A percentile compares a stretch with the other conserved stretches of the same genome.
phyloP scores from a whole-genome alignment of 2,113 vertebrate species.

The Hypocryptadius cinnamomeus region DNA sequence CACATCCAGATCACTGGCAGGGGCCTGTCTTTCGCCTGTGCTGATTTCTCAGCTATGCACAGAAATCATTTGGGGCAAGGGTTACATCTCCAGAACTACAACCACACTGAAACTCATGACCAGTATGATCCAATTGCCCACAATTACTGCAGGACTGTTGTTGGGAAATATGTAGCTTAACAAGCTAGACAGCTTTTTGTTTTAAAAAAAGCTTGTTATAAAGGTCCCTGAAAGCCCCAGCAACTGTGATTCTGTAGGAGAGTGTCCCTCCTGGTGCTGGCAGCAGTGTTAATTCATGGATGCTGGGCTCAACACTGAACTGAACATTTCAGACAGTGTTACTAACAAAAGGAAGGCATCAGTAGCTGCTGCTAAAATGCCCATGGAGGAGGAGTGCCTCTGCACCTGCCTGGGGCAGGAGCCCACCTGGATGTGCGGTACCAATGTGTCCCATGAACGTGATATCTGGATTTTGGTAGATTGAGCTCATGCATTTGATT shows the following conservation, averaged over 20 bases:
- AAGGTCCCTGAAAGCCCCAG: neutral
- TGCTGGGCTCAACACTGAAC: neutral
- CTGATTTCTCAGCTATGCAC: neutral
- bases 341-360: neutral
- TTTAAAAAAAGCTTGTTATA: neutral
- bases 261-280: neutral
- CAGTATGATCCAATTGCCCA: neutral
- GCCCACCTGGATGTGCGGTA: neutral
- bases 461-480: neutral
- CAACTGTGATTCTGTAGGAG: neutral
- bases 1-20: neutral
- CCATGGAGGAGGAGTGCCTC: neutral
- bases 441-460: neutral
- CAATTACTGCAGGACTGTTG: neutral
- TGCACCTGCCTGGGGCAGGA: neutral
- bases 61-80: neutral
- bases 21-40: neutral
- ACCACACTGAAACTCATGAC: neutral
- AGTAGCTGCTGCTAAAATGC: neutral
- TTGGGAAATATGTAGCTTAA: neutral
- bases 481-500: rapidly evolving
- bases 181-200: neutral
- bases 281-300: neutral
- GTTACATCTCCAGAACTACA: neutral
- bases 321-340: neutral